Evolutionary conservation across 1,140 invertebrate species (phyloP), one percentile per base, ranked within the genome.

Genomic region (Spodoptera litura): DNA sequence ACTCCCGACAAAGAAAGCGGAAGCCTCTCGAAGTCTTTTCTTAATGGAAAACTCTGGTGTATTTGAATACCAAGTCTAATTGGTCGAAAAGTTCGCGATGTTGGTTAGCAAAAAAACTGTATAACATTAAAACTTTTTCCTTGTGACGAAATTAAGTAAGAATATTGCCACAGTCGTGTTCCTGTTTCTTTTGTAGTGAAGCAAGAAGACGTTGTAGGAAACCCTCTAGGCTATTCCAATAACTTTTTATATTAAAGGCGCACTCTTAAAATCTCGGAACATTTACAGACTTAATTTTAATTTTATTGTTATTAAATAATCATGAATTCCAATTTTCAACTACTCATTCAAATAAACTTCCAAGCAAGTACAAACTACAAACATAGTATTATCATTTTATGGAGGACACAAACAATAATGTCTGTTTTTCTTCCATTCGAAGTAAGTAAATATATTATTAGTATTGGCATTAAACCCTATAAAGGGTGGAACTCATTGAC

Each of bases 41-140:
- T 71, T 72, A 78, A 78, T 78, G 77, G 68, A 59, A 78, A 78
- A 78, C 66, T 78, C 53, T 62, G 56, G 56, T 59, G 66, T 72
- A 78, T 78, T 78, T 78, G 77, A 78, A 78, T 78, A 78, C 38
- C 66, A 78, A 78, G 55, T 78, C 77, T 78, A 78, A 78, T 78
- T 78, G 77, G 66, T 71, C 66, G 66, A 78, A 78, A 78, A 78
- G 66, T 78, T 78, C 55, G 66, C 38, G 55, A 72, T 71, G 66
- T 71, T 62, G 64, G 76, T 55, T 44, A 59, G 55, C 52, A 68
- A 78, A 77, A 74, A 77, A 77, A 68, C 20, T 77, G 74, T 77
- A 68, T 71, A 78, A 72, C 77, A 72, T 78, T 71, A 78, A 71
- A 78, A 78, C 38, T 78, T 78, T 78, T 51, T 25, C 56, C 71